Base-by-base conservation (phyloP, 2,113 vertebrate genomes). In the Eira barbara region DNA sequence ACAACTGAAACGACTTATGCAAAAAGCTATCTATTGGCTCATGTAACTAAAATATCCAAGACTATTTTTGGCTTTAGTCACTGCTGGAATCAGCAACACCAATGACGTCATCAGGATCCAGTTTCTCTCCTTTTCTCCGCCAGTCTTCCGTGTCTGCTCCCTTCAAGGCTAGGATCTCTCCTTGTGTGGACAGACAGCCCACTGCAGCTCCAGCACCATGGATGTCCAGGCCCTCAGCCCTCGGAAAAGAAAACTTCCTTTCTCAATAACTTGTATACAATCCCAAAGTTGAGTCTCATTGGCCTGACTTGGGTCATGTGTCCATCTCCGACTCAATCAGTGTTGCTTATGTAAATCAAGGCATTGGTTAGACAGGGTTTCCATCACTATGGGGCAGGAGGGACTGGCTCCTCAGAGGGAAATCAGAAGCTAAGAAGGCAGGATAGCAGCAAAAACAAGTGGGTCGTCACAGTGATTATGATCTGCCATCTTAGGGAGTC, bases 171-270 rank as follows among this genome's bases (percentile, higher is more conserved):
- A 18, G 73, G 7, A 47, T 27, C 34, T 42, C n/a, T 59, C 21
- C 20, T 14, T 12, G 61, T 0, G 29, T 15, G 82, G 73, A 94
- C 91, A 23, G 45, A 20, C 29, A 39, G 52, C 49, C 49, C 49
- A 3, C 0, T 27, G 20, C 14, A 23, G 13, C 20, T 45, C 29
- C 12, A 25, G 39, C 31, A 17, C 10, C 17, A 3, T 0, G 2
- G 11, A 18, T 17, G 12, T 36, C 74, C 49, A 45, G n/a, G 23
- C n/a, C 55, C 47, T 4, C 49, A 82, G 25, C 5, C 11, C 20
- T n/a, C 1, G 4, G n/a, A 17, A 61, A 52, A 45, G 25, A 71
- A 63, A 31, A 47, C 14, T 36, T 34, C 47, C 21, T 45, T 52
- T 74, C 45, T 78, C 69, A 69, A 15, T 55, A 36, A 52, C n/a